Evolutionary conservation across 2,888 invertebrate species (phyloP).

Genomic region (Rhamnusium bicolor): DNA sequence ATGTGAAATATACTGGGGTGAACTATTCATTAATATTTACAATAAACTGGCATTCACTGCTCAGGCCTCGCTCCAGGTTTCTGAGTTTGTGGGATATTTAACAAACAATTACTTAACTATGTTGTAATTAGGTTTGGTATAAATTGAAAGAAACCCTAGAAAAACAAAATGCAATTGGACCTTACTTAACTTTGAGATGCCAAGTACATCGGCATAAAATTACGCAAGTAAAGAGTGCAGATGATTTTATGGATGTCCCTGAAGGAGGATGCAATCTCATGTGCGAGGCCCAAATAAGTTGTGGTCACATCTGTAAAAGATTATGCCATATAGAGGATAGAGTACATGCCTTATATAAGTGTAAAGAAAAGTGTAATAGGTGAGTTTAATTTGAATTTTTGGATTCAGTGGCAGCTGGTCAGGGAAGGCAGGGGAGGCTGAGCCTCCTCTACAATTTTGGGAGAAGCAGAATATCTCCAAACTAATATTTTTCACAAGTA

Average conservation of each 20-base stretch:
- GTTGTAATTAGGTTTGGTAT: constrained; percentile 75
- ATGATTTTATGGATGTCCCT: constrained; percentile 72
- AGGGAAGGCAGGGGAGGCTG: no score
- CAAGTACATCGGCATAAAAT: constrained; percentile 71
- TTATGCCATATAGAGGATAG: constrained; percentile 77
- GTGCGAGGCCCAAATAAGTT: constrained; percentile 72
- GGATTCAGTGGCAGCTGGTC: neutral
- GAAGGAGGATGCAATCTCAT: constrained; percentile 77
- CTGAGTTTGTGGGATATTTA: no score
- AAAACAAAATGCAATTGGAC: constrained; percentile 73
- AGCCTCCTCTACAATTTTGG: no score
- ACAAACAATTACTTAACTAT: no score
- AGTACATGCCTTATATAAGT: constrained; percentile 72
- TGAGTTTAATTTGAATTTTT: constrained; percentile 57
- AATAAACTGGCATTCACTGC: no score
- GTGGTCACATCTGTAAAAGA: constrained; percentile 77
- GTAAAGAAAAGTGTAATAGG: constrained; percentile 73
- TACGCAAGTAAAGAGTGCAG: constrained; percentile 66
- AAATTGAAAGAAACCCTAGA: constrained; percentile 72
- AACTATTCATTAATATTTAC: no score
- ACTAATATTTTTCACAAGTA: no score
- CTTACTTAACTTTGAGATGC: constrained; percentile 72
- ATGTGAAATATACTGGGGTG: no score
- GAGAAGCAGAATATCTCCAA: no score
- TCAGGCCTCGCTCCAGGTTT: no score